phyloP scores from a whole-genome alignment of 2,797 vertebrate species.

The Hydrophis major region DNA sequence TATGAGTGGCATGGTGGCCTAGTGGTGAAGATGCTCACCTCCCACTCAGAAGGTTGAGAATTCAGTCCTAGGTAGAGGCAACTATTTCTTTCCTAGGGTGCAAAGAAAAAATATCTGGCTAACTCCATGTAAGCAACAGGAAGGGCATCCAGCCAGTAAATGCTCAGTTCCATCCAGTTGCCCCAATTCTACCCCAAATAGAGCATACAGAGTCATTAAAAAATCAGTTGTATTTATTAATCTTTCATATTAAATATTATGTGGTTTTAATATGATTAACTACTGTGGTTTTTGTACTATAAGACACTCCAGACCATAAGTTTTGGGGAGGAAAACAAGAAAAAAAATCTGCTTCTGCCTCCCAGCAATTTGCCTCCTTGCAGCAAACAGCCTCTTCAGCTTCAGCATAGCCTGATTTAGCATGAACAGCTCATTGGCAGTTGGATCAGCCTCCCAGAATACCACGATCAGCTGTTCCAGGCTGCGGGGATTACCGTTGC shows the following conservation, averaged over 20 bases:
- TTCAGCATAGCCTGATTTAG: too few species aligned
- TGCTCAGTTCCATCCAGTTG: not conserved
- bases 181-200: not conserved
- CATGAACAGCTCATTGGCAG: too few species aligned
- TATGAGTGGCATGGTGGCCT: not conserved
- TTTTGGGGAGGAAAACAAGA: too few species aligned
- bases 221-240: not conserved
- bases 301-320: too few species aligned
- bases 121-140: not conserved
- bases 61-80: not conserved
- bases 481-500: too few species aligned
- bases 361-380: too few species aligned
- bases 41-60: not conserved
- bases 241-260: not conserved
- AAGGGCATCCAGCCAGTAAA: not conserved
- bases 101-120: not conserved
- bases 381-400: too few species aligned
- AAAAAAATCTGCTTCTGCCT: too few species aligned
- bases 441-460: too few species aligned
- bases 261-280: not conserved
- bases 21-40: not conserved
- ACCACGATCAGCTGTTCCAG: too few species aligned
- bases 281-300: too few species aligned
- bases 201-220: not conserved
- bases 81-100: not conserved